These are phyloP conservation scores for Helostoma temminkii DNA, from an alignment of 2,797 vertebrate species.

Conservation along the genomic window DNA sequence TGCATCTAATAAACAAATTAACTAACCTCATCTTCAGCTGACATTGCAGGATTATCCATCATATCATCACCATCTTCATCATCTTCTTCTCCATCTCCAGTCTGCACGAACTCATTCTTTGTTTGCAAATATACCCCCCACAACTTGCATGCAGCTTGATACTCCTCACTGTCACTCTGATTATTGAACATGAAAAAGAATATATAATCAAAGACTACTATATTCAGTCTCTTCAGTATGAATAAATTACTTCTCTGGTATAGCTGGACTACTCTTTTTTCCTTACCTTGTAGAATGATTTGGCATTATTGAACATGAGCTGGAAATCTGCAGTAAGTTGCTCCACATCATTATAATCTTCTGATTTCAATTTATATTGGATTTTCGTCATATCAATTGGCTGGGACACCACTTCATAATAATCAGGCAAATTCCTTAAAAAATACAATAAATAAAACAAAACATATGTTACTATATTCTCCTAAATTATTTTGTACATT, in stretches of 20 bases:
- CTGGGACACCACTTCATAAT: conserved; percentile 96
- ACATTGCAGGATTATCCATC: conserved; percentile 89
- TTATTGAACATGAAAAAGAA: not conserved
- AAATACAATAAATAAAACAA: not conserved
- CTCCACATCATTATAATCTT: conserved; percentile 95
- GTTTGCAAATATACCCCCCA: conserved; percentile 95
- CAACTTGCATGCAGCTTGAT: conserved; percentile 93
- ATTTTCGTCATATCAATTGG: conserved; percentile 99
- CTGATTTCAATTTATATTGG: conserved; percentile 97
- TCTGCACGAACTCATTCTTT: conserved; percentile 94
- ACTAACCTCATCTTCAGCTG: conserved; percentile 89
- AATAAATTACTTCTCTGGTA: too few species aligned
- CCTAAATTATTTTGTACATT: not conserved
- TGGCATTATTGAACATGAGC: conserved; percentile 97
- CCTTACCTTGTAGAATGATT: conserved; percentile 94
- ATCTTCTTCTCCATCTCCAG: conserved; percentile 89
- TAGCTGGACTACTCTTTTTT: not conserved
- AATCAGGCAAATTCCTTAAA: conserved; percentile 96
- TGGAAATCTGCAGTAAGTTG: conserved; percentile 95
- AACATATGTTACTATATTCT: not conserved
- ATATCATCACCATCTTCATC: conserved; percentile 92
- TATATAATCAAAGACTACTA: not conserved
- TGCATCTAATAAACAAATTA: not conserved
- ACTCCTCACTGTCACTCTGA: conserved; percentile 92
- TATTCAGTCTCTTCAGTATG: too few species aligned